phyloP scores from a whole-genome alignment of 2,888 invertebrate species.

The Mamestra brassicae region DNA sequence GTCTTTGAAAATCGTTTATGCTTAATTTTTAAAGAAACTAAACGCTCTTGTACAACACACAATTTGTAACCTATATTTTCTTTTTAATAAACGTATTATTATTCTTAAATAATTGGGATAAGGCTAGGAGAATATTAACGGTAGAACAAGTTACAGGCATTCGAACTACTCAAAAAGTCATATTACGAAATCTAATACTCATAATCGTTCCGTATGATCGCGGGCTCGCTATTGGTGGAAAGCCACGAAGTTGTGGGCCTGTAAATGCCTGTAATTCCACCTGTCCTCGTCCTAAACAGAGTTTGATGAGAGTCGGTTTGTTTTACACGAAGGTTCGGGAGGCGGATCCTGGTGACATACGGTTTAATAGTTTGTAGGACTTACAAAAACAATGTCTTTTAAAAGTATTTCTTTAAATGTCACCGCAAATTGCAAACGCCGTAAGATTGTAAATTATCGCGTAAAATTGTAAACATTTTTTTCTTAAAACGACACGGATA shows the following conservation, averaged over 20 bases:
- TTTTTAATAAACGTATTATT: no score
- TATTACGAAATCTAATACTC: conserved; percentile 29
- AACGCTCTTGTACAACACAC: no score
- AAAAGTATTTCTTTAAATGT: no score
- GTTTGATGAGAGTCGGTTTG: conserved; percentile 77
- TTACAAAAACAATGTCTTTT: not conserved
- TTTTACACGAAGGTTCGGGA: conserved; percentile 68
- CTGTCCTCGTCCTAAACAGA: conserved; percentile 79
- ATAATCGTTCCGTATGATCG: conserved; percentile 49
- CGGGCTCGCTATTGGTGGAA: conserved; percentile 63
- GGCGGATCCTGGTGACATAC: conserved; percentile 39
- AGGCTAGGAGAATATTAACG: not conserved
- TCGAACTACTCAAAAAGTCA: conserved; percentile 20
- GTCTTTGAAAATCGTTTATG: no score
- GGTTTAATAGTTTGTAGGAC: conserved; percentile 38
- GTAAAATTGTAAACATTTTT: no score
- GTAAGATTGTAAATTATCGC: no score
- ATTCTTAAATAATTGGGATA: not conserved
- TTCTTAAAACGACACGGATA: no score
- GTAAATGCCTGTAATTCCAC: conserved; percentile 77
- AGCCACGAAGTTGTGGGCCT: conserved; percentile 64
- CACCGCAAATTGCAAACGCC: no score
- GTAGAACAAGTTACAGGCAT: not conserved
- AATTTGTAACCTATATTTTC: no score
- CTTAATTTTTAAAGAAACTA: no score